These are phyloP conservation scores for Criorhina ranunculi DNA, from an alignment of 2,888 invertebrate species.

Conservation along the genomic window DNA sequence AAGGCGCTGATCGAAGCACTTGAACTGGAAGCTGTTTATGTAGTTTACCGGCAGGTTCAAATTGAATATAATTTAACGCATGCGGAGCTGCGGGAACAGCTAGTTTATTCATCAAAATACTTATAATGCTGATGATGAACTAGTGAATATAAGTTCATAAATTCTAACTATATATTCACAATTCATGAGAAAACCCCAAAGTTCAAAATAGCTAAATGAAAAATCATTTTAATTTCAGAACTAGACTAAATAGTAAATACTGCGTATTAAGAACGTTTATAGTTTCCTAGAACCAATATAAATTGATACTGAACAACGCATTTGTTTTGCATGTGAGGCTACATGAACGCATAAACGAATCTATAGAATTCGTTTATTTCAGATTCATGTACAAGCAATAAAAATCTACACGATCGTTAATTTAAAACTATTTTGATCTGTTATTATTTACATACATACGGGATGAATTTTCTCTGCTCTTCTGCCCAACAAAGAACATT, in stretches of 20 bases:
- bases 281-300: not conserved
- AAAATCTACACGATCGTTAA: conserved; percentile 13
- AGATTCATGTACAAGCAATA: not conserved
- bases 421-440: conserved; percentile 7
- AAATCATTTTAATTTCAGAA: too few relatives aligned
- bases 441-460: conserved; percentile 9
- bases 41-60: too few relatives aligned
- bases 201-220: too few relatives aligned
- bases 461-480: conserved; percentile 7
- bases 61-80: too few relatives aligned
- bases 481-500: not conserved
- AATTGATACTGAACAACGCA: not conserved
- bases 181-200: too few relatives aligned
- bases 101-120: too few relatives aligned
- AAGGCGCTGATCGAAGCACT: too few relatives aligned
- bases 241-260: not conserved
- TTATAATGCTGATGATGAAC: too few relatives aligned
- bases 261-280: not conserved
- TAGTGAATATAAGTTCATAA: too few relatives aligned
- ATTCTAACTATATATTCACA: too few relatives aligned
- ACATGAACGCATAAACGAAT: not conserved
- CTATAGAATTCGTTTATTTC: conserved; percentile 11
- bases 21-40: too few relatives aligned
- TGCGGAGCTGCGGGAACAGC: too few relatives aligned
- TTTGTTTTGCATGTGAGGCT: conserved; percentile 18